Percentiles rank a stretch among this genome's conserved stretches.
Evolutionary conservation across 37 sponge, comb jelly and placozoan genomes (phyloP).

Genomic region (Mnemiopsis leidyi): DNA sequence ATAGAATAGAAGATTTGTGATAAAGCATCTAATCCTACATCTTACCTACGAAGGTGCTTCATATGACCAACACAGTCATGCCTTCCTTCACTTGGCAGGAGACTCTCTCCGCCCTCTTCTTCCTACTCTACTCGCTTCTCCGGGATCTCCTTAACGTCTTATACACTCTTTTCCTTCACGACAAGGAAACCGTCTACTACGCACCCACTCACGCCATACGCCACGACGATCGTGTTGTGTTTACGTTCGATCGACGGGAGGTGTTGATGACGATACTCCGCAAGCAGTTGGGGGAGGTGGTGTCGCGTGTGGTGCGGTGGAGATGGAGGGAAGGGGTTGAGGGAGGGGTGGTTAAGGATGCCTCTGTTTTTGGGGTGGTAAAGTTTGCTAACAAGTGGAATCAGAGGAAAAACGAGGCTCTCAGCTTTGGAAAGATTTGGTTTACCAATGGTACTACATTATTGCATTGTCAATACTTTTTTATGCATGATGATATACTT

Average conservation of each 20-base stretch:
- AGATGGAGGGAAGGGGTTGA: not conserved
- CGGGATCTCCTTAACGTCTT: not conserved
- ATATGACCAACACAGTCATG: too few relatives aligned
- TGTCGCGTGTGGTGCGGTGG: not conserved
- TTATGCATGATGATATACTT: too few relatives aligned
- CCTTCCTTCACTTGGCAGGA: not conserved
- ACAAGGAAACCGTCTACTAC: not conserved
- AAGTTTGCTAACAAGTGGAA: slow-evolving; percentile 30
- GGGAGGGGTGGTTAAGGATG: not conserved
- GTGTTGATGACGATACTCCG: not conserved
- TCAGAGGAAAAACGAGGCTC: not conserved
- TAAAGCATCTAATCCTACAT: too few relatives aligned
- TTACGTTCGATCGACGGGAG: not conserved
- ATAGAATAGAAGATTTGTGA: too few relatives aligned
- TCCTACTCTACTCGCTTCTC: not conserved
- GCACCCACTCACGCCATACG: not conserved
- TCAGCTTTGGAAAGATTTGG: slow-evolving; percentile 8
- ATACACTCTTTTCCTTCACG: not conserved
- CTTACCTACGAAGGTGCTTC: too few relatives aligned
- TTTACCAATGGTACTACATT: slow-evolving; percentile 46
- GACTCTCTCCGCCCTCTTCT: not conserved
- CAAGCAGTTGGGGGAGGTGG: not conserved
- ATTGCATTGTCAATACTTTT: too few relatives aligned
- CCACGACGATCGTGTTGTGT: not conserved
- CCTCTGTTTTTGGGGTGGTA: not conserved